These are phyloP conservation scores for Synanceia verrucosa DNA, from an alignment of 2,797 vertebrate genomes.

Conservation along the genomic window DNA sequence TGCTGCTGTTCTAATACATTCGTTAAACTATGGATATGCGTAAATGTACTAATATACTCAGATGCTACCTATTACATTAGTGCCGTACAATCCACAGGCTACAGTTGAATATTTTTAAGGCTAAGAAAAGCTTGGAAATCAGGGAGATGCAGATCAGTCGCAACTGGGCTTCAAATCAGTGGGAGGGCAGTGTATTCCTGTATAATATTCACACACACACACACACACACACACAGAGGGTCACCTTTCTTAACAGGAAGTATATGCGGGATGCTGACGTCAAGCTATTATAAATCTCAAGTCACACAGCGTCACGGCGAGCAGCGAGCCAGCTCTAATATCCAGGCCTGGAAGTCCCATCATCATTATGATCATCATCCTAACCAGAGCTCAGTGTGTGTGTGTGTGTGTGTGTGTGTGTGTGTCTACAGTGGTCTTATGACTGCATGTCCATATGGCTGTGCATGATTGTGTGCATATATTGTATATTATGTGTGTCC, in stretches of 20 bases:
- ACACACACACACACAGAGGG: constrained; percentile 16
- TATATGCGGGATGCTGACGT: constrained; percentile 50
- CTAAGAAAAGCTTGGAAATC: constrained; percentile 17
- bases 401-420: constrained; percentile 1
- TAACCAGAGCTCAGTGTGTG: constrained; percentile 21
- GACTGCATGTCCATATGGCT: not conserved
- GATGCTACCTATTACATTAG: constrained; percentile 39
- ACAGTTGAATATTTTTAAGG: constrained; percentile 16
- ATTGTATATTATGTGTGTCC: not conserved
- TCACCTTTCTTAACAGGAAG: constrained; percentile 55
- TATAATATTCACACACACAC: not conserved
- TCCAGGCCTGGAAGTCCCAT: constrained; percentile 71
- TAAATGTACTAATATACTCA: constrained; percentile 12
- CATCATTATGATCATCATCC: constrained; percentile 63
- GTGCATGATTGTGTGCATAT: not conserved
- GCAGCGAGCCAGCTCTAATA: constrained; percentile 41
- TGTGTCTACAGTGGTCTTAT: not conserved
- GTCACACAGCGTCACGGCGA: constrained; percentile 52
- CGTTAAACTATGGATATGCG: not conserved
- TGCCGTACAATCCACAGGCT: constrained; percentile 1
- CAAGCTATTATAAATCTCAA: constrained; percentile 62
- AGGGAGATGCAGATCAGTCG: constrained; percentile 3
- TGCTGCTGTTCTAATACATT: too few relatives aligned
- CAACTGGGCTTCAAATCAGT: constrained; percentile 28
- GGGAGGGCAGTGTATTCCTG: not conserved